Conservation (phyloP, 2,888 invertebrate genomes). For the Synanthedon vespiformis region DNA sequence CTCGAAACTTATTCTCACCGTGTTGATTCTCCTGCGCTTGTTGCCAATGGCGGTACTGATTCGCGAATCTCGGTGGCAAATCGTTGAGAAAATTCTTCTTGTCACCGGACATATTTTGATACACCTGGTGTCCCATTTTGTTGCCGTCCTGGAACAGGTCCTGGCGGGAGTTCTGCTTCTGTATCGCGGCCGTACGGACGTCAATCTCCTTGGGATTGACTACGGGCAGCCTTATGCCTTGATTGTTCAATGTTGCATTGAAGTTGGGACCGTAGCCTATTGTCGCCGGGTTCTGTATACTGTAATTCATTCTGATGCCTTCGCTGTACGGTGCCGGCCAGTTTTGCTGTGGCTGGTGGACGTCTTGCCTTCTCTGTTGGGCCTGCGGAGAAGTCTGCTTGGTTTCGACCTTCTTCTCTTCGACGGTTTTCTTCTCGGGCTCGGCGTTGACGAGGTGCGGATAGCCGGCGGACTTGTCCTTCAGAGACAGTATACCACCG, state of each 20-base stretch:
- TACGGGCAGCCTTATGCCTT: constrained; percentile 50
- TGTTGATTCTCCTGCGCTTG: constrained; percentile 43
- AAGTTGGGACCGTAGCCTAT: constrained; percentile 37
- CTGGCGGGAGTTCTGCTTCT: constrained; percentile 54
- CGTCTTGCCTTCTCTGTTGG: constrained; percentile 29
- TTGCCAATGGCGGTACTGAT: constrained; percentile 60
- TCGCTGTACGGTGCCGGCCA: constrained; percentile 30
- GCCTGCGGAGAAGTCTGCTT: constrained; percentile 33
- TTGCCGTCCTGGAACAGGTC: constrained; percentile 48
- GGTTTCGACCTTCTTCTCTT: constrained; percentile 42
- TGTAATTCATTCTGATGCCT: constrained; percentile 41
- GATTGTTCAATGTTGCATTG: constrained; percentile 20
- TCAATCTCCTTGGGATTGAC: constrained; percentile 67
- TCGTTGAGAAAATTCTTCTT: constrained; percentile 60
- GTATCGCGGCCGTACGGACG: constrained; percentile 57
- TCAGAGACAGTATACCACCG: constrained; percentile 63
- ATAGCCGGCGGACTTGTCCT: constrained; percentile 64
- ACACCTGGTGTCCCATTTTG: constrained; percentile 42
- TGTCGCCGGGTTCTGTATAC: constrained; percentile 31
- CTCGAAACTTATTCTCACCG: constrained; percentile 50
- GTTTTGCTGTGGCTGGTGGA: constrained; percentile 17
- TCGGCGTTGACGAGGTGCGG: constrained; percentile 60
- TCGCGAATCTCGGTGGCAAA: constrained; percentile 57
- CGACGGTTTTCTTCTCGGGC: constrained; percentile 34
- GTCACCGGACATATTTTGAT: constrained; percentile 51